phyloP scores from a whole-genome alignment of 2,797 vertebrate species.

The Arremon brunneinucha region DNA sequence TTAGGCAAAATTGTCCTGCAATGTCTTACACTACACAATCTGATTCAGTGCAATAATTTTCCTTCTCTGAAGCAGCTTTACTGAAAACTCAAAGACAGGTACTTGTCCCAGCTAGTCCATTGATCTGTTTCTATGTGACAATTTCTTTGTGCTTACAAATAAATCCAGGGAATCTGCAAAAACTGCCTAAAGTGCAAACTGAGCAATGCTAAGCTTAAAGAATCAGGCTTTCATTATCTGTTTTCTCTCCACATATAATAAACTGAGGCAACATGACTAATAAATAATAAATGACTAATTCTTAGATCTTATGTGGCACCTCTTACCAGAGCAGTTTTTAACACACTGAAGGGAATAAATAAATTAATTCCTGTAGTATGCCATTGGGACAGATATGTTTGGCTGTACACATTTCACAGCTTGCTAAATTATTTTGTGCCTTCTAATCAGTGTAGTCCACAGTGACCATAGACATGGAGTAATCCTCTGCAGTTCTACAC shows the following conservation, averaged over 20 bases:
- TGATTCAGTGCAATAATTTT: slow-evolving; percentile 10
- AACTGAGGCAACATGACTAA: background rate
- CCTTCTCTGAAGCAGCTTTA: background rate
- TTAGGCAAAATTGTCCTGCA: background rate
- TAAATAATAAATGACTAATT: slow-evolving; percentile 10
- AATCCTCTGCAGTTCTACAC: background rate
- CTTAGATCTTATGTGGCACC: background rate
- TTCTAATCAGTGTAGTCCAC: background rate
- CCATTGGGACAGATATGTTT: background rate
- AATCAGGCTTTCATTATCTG: background rate
- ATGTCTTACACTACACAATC: background rate
- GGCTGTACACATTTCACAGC: background rate
- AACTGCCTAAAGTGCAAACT: background rate
- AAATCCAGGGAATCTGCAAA: background rate
- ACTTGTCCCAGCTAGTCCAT: background rate
- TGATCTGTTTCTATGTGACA: slow-evolving; percentile 15
- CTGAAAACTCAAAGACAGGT: background rate
- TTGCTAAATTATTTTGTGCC: background rate
- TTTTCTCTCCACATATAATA: background rate
- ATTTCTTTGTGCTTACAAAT: background rate
- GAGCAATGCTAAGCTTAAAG: background rate
- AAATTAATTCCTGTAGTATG: background rate
- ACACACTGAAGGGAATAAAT: background rate
- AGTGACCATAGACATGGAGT: background rate
- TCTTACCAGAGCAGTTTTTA: background rate